phyloP scores from a whole-genome alignment of 1,140 invertebrate genomes.

The Phenacoccus solenopsis region DNA sequence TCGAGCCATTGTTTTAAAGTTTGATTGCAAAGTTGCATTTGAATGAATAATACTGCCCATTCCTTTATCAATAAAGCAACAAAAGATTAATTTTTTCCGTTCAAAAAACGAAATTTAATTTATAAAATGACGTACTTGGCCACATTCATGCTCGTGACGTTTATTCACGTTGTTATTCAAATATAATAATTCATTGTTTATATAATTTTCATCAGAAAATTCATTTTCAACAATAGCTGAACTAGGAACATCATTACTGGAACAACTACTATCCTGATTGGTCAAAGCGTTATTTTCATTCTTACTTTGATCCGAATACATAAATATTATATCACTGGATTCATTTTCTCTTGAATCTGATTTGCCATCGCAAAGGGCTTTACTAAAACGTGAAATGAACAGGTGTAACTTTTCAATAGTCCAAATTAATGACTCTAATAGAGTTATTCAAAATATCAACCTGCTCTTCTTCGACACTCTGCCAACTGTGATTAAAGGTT shows the following conservation, averaged over 20 bases:
- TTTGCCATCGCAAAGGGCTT: background rate
- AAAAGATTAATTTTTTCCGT: background rate
- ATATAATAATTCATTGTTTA: background rate
- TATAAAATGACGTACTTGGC: background rate
- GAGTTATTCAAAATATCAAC: conserved; percentile 9
- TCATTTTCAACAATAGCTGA: background rate
- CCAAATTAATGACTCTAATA: too few species aligned
- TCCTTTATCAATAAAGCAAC: conserved; percentile 33
- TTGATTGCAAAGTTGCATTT: conserved; percentile 64
- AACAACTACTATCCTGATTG: background rate
- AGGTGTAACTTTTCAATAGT: too few species aligned
- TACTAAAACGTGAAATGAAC: too few species aligned
- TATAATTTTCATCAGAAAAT: background rate
- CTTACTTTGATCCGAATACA: background rate
- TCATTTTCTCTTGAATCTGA: conserved; percentile 7
- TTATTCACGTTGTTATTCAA: background rate
- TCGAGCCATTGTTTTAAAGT: conserved; percentile 60
- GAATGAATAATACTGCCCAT: conserved; percentile 60
- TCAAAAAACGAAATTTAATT: background rate
- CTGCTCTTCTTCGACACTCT: background rate
- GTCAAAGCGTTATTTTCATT: background rate
- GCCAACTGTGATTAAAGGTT: conserved; percentile 36
- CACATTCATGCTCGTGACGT: background rate
- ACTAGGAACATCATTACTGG: background rate
- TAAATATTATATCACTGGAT: conserved; percentile 19